Percentiles rank a stretch among this genome's conserved stretches.
phyloP scores from a whole-genome alignment of 2,888 invertebrate genomes.

The Criorhina ranunculi region DNA sequence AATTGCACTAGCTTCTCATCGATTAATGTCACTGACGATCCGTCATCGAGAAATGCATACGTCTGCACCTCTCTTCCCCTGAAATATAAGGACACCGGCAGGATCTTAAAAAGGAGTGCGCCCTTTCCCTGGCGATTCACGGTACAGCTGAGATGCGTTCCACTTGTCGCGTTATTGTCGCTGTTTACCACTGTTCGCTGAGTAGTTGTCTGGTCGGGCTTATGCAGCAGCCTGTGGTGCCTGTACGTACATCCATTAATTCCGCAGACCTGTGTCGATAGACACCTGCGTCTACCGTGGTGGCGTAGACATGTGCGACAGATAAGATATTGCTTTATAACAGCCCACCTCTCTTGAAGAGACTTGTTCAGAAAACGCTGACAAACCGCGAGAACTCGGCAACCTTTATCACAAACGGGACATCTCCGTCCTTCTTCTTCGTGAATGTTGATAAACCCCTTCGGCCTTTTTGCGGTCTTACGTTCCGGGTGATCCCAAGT shows the following conservation, averaged over 20 bases:
- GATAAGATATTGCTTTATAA: neutral
- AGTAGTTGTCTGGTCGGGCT: neutral
- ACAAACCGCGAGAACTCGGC: neutral
- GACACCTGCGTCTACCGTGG: too few species aligned
- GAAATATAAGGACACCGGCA: conserved; percentile 3
- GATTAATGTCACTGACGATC: conserved; percentile 28
- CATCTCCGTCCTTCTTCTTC: neutral
- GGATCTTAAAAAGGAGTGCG: conserved; percentile 21
- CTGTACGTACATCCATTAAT: neutral
- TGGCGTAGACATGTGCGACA: neutral
- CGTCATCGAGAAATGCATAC: conserved; percentile 29
- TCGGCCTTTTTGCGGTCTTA: neutral
- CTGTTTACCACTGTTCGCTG: conserved; percentile 11
- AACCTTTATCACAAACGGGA: neutral
- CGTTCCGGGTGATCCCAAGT: neutral
- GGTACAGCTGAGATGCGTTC: neutral
- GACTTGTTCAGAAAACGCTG: neutral
- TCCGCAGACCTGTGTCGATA: neutral
- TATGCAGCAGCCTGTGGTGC: neutral
- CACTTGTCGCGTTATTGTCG: neutral
- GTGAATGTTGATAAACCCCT: neutral
- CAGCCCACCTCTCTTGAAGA: neutral
- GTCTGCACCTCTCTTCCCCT: neutral
- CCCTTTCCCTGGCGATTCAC: neutral
- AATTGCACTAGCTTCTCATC: neutral